Base-by-base conservation (phyloP, 2,113 vertebrate species). In the Dolichotis patagonum region DNA sequence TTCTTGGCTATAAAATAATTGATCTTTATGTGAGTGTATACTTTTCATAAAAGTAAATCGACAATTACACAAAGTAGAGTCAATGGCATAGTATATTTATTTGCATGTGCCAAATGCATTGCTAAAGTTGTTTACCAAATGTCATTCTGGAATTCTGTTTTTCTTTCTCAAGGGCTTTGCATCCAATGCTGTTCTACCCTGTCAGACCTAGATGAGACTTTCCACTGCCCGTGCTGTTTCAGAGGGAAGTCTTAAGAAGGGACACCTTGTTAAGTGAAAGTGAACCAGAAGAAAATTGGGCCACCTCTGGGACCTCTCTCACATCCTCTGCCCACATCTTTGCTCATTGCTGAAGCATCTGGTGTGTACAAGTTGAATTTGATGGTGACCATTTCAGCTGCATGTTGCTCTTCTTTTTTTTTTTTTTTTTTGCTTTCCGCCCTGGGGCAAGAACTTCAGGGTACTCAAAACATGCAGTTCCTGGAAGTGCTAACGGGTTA, bases 371-470 rank as follows among this genome's bases (percentile, higher is more conserved):
- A 35, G 7, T 81, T 91, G 49, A 90, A 56, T 63, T 1, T 67
- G 38, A 86, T 96, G 78, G 26, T 38, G 9, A 85, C 16, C 6
- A 78, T 19, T 20, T 69, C 7, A 77, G 41, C 2, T 46, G 10
- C 9, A 30, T 80, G 7, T 22, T 86, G 17, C 22, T 41, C 94
- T 30, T 26, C 3, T 54, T 54, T 54, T 14, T 60, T 54, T 54
- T 19, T 95, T 54, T 54, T 56, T 56, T 60, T 56, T 56, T 22
- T 95, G n/a, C 20, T 95, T 95, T 91, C 52, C 92, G 26, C 5
- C 12, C 24, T 81, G 49, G 30, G n/a, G 3, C 3, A 96, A 77
- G 52, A 88, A 90, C 56, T 60, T 63, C 16, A 67, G 32, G n/a
- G 9, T 75, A 46, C 5, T 85, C 10, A 58, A 89, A 95, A 60